phyloP scores from a whole-genome alignment of 1,140 invertebrate species.

The Thaumatotibia leucotreta region DNA sequence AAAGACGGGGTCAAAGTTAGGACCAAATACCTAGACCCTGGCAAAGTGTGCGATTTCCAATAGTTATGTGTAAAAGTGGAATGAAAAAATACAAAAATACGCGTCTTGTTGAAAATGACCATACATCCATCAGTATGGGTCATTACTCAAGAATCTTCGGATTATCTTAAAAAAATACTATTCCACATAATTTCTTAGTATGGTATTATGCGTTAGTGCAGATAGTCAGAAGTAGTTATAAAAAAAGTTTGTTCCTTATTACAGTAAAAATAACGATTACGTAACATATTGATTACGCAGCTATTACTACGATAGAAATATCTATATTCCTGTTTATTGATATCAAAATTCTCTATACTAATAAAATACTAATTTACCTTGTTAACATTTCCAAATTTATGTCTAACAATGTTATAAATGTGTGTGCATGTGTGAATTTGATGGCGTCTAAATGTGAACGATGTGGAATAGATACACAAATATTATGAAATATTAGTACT shows the following conservation, averaged over 20 bases:
- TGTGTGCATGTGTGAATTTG: background rate
- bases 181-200: background rate
- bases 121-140: too few relatives aligned
- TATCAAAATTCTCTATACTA: background rate
- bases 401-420: slow-evolving; percentile 2
- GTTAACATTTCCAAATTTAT: background rate
- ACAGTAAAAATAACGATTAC: background rate
- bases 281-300: background rate
- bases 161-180: too few relatives aligned
- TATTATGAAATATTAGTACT: background rate
- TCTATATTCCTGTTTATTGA: background rate
- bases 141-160: too few relatives aligned
- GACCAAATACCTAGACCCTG: too few relatives aligned
- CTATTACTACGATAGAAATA: background rate
- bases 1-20: too few relatives aligned
- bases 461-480: background rate
- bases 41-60: too few relatives aligned
- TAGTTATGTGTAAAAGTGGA: too few relatives aligned
- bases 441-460: background rate
- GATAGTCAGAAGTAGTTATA: background rate
- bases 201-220: background rate
- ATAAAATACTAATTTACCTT: background rate
- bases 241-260: background rate
- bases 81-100: too few relatives aligned
- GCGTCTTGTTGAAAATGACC: too few relatives aligned